Percentiles rank a stretch among this genome's conserved stretches.
Evolutionary conservation across 2,888 invertebrate genomes (phyloP).

Genomic region (Ellobium chinense): DNA sequence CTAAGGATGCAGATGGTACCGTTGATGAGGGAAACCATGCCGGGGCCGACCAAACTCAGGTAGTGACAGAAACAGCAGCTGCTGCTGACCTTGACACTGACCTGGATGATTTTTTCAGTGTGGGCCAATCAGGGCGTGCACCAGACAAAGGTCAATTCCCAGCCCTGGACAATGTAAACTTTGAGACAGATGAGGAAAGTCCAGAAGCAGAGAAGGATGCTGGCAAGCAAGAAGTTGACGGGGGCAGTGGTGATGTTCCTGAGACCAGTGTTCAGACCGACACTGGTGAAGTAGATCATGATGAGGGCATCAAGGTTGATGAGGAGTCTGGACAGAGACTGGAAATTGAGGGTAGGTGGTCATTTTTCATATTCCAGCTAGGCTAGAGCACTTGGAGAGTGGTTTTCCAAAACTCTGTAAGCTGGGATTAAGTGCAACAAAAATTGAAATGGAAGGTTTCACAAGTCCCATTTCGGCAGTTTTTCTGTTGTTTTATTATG

Average conservation of each 20-base stretch:
- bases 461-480: too few species aligned
- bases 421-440: too few species aligned
- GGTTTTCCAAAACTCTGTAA: too few species aligned
- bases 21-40: background rate
- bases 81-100: background rate
- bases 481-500: too few species aligned
- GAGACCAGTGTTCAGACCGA: background rate
- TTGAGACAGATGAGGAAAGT: conserved; percentile 45
- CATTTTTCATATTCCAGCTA: background rate
- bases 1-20: background rate
- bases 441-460: too few species aligned
- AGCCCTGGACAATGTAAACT: conserved; percentile 45
- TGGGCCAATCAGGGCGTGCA: background rate
- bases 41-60: background rate
- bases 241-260: background rate
- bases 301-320: background rate
- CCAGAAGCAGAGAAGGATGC: conserved; percentile 19
- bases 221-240: background rate
- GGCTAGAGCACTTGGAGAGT: too few species aligned
- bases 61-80: background rate
- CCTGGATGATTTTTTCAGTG: background rate
- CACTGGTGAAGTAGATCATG: conserved; percentile 33
- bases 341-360: background rate
- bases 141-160: conserved; percentile 3
- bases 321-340: conserved; percentile 14